Evolutionary conservation across 2,888 invertebrate species (phyloP), one percentile per base, ranked within the genome.

Genomic region (Chesias legatella): DNA sequence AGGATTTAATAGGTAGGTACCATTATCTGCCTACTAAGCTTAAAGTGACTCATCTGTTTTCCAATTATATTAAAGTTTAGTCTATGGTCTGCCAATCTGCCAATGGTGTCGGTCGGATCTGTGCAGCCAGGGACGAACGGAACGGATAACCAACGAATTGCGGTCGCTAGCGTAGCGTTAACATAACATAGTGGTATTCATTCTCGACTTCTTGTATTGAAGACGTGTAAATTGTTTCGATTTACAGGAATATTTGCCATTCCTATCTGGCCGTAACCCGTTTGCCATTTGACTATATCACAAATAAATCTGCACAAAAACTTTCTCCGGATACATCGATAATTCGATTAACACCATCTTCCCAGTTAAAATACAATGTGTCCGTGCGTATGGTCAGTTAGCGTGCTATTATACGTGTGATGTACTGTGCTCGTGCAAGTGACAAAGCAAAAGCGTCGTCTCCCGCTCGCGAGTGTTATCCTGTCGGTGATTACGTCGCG

Each of bases 321-420:
- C 85, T 84, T 82, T 84, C 83, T 80, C 81, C 77, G 76, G 74
- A 82, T 75, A 79, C 74, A 79, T 77, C 71, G 67, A 68, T 81
- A 81, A 84, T 83, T 79, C 67, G 74, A 82, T 78, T 82, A 80
- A 65, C 67, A 60, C 73, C 62, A 72, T 71, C 67, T 74, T 73
- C 68, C 60, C 63, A 59, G 63, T 58, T 66, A 67, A 49, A 63
- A 71, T 72, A 76, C 69, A 67, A 85, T 84, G 84, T 78, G 69
- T 67, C 67, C 70, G 76, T 77, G 76, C 67, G 66, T 73, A 70
- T 73, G 75, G 67, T 77, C 76, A 72, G 70, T 71, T 69, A 72
- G 52, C 48, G 63, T 73, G 71, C 67, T 74, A 34, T 32, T 33
- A 73, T 64, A 70, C 66, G 67, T 79, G 79, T 78, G 70, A 79